Percentiles rank a stretch among this genome's conserved stretches.
phyloP scores from a whole-genome alignment of 2,113 vertebrate genomes.

The Eurypyga helias region DNA sequence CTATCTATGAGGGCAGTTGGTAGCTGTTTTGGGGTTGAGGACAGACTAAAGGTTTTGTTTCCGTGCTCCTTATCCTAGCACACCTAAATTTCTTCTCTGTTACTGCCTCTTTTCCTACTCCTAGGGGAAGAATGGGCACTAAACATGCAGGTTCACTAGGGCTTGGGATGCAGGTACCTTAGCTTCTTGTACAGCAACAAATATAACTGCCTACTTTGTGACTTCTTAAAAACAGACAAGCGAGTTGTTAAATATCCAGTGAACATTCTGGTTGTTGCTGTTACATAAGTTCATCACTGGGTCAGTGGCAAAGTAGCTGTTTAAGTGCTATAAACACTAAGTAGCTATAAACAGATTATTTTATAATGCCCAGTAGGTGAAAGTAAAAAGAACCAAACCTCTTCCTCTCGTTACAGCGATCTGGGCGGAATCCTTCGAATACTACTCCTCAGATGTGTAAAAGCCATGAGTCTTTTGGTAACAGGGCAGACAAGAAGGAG shows the following conservation, averaged over 20 bases:
- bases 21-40: neutral
- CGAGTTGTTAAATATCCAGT: neutral
- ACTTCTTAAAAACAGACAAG: neutral
- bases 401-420: constrained; percentile 78
- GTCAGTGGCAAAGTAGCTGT: neutral
- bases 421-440: constrained; percentile 86
- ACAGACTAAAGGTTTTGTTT: neutral
- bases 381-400: neutral
- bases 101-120: neutral
- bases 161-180: neutral
- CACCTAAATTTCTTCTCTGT: neutral
- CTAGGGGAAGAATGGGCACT: neutral
- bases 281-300: neutral
- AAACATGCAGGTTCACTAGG: neutral
- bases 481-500: constrained; percentile 96
- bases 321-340: neutral
- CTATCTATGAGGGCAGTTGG: accelerated
- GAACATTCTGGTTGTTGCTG: neutral
- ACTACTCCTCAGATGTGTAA: constrained; percentile 90
- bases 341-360: neutral
- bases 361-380: neutral
- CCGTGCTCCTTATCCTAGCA: neutral
- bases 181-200: neutral
- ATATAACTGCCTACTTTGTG: neutral
- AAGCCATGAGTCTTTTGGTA: constrained; percentile 92